phyloP scores from a whole-genome alignment of 2,888 invertebrate species.

The Netelia inedita region DNA sequence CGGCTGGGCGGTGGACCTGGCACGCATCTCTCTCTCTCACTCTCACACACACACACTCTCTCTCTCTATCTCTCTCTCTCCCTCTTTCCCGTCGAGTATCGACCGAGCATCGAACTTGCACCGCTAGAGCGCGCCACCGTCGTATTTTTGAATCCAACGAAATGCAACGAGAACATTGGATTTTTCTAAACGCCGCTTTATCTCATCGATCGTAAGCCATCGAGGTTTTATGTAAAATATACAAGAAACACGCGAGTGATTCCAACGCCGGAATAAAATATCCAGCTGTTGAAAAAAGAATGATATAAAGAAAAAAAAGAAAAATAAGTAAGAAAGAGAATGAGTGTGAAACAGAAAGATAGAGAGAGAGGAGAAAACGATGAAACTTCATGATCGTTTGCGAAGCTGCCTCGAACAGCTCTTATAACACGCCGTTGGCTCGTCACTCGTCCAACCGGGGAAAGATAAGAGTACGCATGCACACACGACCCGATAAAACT shows the following conservation, averaged over 20 bases:
- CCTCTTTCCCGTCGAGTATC: constrained; percentile 74
- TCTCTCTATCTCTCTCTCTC: constrained; percentile 25
- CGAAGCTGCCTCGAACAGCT: constrained; percentile 2
- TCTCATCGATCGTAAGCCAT: neutral
- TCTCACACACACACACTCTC: neutral
- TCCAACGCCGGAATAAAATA: constrained; percentile 79
- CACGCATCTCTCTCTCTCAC: neutral
- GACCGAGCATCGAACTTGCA: constrained; percentile 83
- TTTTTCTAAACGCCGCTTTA: neutral
- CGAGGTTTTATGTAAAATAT: neutral
- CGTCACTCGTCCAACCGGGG: constrained; percentile 38
- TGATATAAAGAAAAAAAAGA: neutral
- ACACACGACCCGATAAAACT: constrained; percentile 46
- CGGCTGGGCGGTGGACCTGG: constrained; percentile 28
- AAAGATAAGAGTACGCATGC: constrained; percentile 45
- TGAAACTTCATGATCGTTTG: constrained; percentile 4
- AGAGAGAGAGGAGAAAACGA: neutral
- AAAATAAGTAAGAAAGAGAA: constrained; percentile 31
- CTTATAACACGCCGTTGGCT: constrained; percentile 10
- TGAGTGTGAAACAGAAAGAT: neutral
- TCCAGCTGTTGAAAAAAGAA: too few species aligned
- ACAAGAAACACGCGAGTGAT: constrained; percentile 74
- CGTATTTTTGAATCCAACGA: constrained; percentile 40
- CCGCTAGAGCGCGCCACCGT: constrained; percentile 78
- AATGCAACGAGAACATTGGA: constrained; percentile 19